Base-by-base conservation (phyloP, 2,888 invertebrate genomes). In the Callyntrura sp. region DNA sequence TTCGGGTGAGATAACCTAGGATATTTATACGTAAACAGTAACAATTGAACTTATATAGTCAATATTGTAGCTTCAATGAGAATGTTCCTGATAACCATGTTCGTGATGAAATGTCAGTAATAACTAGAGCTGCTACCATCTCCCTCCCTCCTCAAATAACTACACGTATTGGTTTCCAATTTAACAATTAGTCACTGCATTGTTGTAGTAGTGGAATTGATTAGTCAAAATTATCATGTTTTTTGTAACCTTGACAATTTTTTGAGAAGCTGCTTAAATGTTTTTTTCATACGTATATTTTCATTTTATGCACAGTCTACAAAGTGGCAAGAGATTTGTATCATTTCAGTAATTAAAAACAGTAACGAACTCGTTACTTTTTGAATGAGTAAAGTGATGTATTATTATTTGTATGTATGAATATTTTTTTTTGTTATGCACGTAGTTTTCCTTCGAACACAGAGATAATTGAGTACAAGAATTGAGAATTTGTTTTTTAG, bases 381-480 rank as follows among this genome's bases (percentile, higher is more conserved):
- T n/a, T 51, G 76, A 51, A 48, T 76, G 76, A 76, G 76, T 76
- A 76, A n/a, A 25, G 28, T 65, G 2, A 78, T 51, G 76, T 12
- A 20, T 55, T 79, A 20, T 55, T 79, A 35, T 35, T 35, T 35
- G 78, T 48, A 85, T 70, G 35, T 20, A 62, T 35, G 14, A 28
- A 65, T 28, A 65, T 65, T 11, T 23, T 17, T 12, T 25, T 17
- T 62, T 35, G 48, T 45, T 70, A 85, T 48, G 20, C 65, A 83
- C 35, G 28, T 57, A 73, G 65, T 84, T 51, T 43, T 51, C 48
- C 51, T n/a, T 76, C 35, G 83, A 88, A 83, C 83, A 83, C 88
- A 83, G 88, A 88, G 88, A 88, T 68, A 28, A 55, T 68, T 87
- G 70, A 73, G 68, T 68, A 62, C 23, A 55, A 28, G 70, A 51